Evolutionary conservation across 1,140 invertebrate genomes (phyloP), one percentile per base, ranked within the genome.

Genomic region (Temnothorax curvispinosus): DNA sequence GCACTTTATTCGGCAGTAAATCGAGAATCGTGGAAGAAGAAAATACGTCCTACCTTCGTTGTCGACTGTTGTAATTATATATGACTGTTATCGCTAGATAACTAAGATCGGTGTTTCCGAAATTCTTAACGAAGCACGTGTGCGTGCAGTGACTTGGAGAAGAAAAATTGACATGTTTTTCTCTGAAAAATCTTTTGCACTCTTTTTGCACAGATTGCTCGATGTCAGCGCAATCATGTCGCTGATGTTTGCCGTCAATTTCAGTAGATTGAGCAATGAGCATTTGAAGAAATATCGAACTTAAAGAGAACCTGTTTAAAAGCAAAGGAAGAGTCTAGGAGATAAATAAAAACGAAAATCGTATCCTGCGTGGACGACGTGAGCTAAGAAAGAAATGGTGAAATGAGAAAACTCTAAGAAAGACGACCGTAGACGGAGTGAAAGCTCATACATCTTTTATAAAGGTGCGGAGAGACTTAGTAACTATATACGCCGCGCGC

Each of bases 371-470:
- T 27, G 38, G 35, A 82, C 21, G 5, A 8, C 6, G 32, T 13
- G 38, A 58, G 32, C 8, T 3, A 58, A 21, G 38, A 47, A 41
- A 15, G n/a, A 89, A 87, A 89, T 72, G 11, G 38, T 32, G 35
- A 88, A 88, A 88, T 47, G 50, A 76, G 52, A 76, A 90, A 77
- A 58, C 47, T 44, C 54, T 41, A 65, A 58, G 80, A 87, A 72
- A 65, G 65, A 87, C 50, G 15, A 54, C 47, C 11, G 58, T 54
- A 50, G 71, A 74, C 65, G 32, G 35, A 65, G 77, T 87, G 86
- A 87, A 78, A 84, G 67, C 88, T 89, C 80, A 65, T 90, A 71
- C 75, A 90, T 92, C 64, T 90, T 92, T 92, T 87, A 92, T 91
- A 87, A 90, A 90, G 32, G 41, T 38, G 52, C 38, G 13, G 21